Evolutionary conservation across 2,888 invertebrate genomes (phyloP).

Genomic region (Teinopalpus imperialis): DNA sequence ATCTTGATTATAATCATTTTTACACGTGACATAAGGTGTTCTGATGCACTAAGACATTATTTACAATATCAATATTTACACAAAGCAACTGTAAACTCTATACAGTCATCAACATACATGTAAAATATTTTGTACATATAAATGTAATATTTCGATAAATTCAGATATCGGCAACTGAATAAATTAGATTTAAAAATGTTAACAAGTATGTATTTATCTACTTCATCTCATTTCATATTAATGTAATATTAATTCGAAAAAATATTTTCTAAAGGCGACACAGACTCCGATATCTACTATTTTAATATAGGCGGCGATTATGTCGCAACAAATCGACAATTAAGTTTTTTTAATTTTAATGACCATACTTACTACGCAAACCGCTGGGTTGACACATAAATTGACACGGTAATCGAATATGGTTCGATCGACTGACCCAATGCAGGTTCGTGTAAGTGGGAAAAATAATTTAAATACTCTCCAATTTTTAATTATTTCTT

Average conservation of each 20-base stretch:
- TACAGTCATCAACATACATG: constrained; percentile 39
- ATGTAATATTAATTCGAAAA: constrained; percentile 19
- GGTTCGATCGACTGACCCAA: too few species aligned
- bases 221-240: constrained; percentile 12
- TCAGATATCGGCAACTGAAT: constrained; percentile 34
- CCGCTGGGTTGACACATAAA: too few species aligned
- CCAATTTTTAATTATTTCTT: too few species aligned
- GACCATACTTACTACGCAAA: too few species aligned
- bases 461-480: too few species aligned
- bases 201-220: constrained; percentile 21
- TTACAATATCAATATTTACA: constrained; percentile 50
- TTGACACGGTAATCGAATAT: too few species aligned
- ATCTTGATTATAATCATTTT: constrained; percentile 29
- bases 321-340: too few species aligned
- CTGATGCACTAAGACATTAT: constrained; percentile 43
- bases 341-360: too few species aligned
- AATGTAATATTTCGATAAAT: constrained; percentile 29
- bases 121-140: constrained; percentile 54
- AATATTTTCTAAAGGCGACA: constrained; percentile 6
- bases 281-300: too few species aligned
- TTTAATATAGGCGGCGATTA: too few species aligned
- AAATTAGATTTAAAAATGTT: constrained; percentile 39
- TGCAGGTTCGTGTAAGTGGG: too few species aligned
- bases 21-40: constrained; percentile 37
- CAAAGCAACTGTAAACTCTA: constrained; percentile 29